Evolutionary conservation across 2,113 vertebrate species (phyloP), one percentile per base, ranked within the genome.

Genomic region (Papio anubis): DNA sequence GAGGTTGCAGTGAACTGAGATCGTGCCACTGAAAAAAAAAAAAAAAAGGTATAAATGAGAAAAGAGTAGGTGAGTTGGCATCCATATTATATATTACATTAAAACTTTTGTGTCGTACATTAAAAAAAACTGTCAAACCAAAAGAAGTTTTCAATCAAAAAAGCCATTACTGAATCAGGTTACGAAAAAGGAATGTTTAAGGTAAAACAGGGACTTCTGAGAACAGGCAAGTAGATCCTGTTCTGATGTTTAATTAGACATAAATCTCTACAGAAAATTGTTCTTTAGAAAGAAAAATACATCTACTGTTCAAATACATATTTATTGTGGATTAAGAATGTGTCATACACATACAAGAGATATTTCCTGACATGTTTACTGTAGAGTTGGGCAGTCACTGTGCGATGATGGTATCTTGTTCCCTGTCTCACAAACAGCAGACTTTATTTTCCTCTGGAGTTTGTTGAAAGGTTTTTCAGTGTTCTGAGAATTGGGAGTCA

Each of bases 401-500:
- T 50, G 14, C 9, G 38, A 55, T 35, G 21, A 38, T 72, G 4
- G 1, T 32, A 61, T 45, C 43, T 92, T 89, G 68, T 76, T 48
- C 82, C 64, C 87, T 32, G 40, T 27, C n/a, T 96, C 57, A 40
- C 48, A 50, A 84, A 92, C 12, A 87, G 38, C 17, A 88, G 40
- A 76, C 66, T 94, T 96, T 48, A 45, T 76, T 95, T 88, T 84
- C 38, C 79, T 84, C 9, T 72, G 52, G 30, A 96, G 78, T 75
- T 66, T 89, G 72, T 73, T 48, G 73, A 96, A 95, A 94, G 66
- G 45, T 78, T 97, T 95, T 90, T 92, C 92, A 83, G 82, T 93
- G 82, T 88, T 92, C 83, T 84, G 93, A 96, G 90, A 96, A 94
- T 14, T 87, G 89, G 83, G 93, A 97, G 61, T 86, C 86, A 75